Base-by-base conservation (phyloP, 2,113 vertebrate genomes). In the Camarhynchus parvulus region DNA sequence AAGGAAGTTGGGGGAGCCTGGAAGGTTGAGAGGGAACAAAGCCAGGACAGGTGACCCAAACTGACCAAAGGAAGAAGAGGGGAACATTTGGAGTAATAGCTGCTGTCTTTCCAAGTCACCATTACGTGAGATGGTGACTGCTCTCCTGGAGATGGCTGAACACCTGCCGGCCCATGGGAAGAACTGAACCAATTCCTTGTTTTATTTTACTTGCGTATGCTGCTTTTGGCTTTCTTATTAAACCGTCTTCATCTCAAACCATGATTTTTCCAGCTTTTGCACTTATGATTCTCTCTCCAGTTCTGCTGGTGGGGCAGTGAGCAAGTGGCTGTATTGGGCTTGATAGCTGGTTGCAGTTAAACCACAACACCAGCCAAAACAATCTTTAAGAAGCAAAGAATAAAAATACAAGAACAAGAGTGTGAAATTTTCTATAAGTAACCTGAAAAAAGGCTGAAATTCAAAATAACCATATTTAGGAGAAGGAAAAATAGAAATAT, bases 251-350 rank as follows among this genome's bases (percentile, higher is more conserved):
- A 49, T 64, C 30, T 42, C 49, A 56, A 64, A 25, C 3, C 0
- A 0, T 18, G 14, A 27, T 10, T 42, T 42, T 49, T 35, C 58
- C n/a, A 24, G 30, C 8, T 70, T 63, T 87, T 64, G 13, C 17
- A 14, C 6, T 64, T 64, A 13, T 41, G 25, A 35, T 64, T 49
- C 24, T 72, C 13, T 72, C 41, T 41, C 41, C 8, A 47, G 17
- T 64, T 55, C 58, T 41, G 21, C 50, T 64, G 41, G 24, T 56
- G 30, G 7, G 21, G 6, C 7, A 41, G 7, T 41, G 58, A 64
- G 14, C 0, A 0, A 56, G 13, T n/a, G 21, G 5, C 13, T 31
- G 30, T 17, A 3, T 31, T 23, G 7, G 24, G n/a, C 14, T 49
- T 49, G 11, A 47, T 35, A 25, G 6, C 30, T 42, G 25, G 21